phyloP scores from a whole-genome alignment of 2,888 invertebrate species.

The Eutolmus rufibarbis region DNA sequence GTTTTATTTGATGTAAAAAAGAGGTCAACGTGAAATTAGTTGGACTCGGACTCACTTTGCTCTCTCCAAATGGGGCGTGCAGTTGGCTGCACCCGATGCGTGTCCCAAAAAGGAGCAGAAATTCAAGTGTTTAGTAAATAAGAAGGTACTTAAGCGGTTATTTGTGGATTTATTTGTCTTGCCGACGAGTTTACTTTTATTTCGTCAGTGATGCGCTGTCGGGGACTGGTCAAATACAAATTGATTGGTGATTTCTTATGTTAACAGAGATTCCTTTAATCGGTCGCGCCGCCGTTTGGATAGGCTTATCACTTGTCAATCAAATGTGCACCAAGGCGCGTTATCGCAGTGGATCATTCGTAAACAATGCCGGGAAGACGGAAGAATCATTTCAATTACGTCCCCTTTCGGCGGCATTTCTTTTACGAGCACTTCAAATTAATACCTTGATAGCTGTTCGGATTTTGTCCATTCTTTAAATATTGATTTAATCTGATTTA shows the following conservation, averaged over 20 bases:
- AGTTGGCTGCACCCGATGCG: background rate
- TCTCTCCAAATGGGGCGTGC: background rate
- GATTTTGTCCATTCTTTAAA: background rate
- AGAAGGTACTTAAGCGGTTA: slow-evolving; percentile 13
- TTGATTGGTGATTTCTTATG: slow-evolving; percentile 47
- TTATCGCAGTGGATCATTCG: slow-evolving; percentile 36
- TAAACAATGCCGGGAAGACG: slow-evolving; percentile 38
- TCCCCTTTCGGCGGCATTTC: background rate
- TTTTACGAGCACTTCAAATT: background rate
- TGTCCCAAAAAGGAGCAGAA: slow-evolving; percentile 4
- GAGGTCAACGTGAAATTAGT: background rate
- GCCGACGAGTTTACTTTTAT: background rate
- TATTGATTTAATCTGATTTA: background rate
- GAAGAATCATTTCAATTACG: slow-evolving; percentile 13
- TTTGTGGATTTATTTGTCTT: slow-evolving; percentile 17
- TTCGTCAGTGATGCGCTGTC: slow-evolving; percentile 22
- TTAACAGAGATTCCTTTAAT: slow-evolving; percentile 45
- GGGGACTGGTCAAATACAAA: slow-evolving; percentile 45
- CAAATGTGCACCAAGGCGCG: slow-evolving; percentile 40
- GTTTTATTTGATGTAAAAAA: background rate
- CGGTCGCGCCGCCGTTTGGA: slow-evolving; percentile 43
- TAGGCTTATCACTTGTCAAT: slow-evolving; percentile 44
- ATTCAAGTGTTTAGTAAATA: slow-evolving; percentile 30
- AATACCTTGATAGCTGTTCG: slow-evolving; percentile 6
- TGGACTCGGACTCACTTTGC: background rate